Evolutionary conservation across 2,888 invertebrate genomes (phyloP).

Genomic region (Orthonychiurus folsomi): DNA sequence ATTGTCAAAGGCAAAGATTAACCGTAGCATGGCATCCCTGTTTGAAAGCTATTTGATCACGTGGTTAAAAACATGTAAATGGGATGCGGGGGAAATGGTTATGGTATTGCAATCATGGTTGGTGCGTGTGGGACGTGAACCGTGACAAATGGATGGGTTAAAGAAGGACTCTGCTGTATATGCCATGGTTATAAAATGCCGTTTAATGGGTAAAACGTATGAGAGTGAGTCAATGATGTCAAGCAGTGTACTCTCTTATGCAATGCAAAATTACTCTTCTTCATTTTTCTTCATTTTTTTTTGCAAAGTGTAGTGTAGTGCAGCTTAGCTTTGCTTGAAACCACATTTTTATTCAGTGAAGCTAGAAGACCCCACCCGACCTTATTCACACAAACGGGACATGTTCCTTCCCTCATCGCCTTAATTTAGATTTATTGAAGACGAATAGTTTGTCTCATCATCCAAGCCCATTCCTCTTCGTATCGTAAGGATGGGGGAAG

Average conservation of each 20-base stretch:
- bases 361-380: background rate
- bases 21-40: no score
- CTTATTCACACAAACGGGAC: background rate
- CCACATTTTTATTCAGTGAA: background rate
- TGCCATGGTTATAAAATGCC: background rate
- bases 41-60: no score
- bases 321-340: background rate
- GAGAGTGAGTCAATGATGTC: background rate
- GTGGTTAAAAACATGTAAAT: no score
- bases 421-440: background rate
- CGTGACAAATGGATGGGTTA: background rate
- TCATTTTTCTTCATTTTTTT: background rate
- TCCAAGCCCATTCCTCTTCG: no score
- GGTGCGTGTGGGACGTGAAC: no score
- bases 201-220: background rate
- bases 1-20: no score
- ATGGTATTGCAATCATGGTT: no score
- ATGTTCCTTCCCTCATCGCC: background rate
- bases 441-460: background rate
- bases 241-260: constrained; percentile 1
- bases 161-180: no score
- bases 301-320: background rate
- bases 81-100: no score
- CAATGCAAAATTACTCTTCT: background rate
- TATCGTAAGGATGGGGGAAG: no score